Evolutionary conservation across 1,140 invertebrate species (phyloP).

Genomic region (Camponotus pennsylvanicus): DNA sequence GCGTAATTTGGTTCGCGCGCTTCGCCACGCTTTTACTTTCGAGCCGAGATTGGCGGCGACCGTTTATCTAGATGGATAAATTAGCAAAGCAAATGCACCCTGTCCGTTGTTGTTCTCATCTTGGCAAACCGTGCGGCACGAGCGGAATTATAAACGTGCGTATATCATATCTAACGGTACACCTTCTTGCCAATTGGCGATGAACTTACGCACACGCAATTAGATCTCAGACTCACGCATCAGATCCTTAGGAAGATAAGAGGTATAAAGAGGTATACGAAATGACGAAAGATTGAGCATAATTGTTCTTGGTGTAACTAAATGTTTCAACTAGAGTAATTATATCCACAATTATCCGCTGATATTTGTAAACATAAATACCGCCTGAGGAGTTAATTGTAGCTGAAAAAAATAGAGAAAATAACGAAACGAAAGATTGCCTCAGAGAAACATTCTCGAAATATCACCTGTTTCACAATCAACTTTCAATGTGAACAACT

Average conservation of each 20-base stretch:
- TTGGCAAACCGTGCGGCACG: constrained; percentile 60
- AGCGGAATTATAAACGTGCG: constrained; percentile 55
- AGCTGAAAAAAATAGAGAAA: neutral
- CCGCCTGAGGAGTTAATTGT: neutral
- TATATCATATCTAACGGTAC: constrained; percentile 53
- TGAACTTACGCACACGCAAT: constrained; percentile 30
- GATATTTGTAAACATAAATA: too few species aligned
- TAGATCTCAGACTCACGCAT: constrained; percentile 14
- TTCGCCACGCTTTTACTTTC: constrained; percentile 79
- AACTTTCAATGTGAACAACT: neutral
- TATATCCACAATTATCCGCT: too few species aligned
- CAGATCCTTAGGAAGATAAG: constrained; percentile 7
- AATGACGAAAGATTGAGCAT: neutral
- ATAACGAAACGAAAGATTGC: constrained; percentile 16
- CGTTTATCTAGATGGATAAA: constrained; percentile 66
- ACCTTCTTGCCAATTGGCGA: constrained; percentile 41
- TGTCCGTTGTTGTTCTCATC: constrained; percentile 46
- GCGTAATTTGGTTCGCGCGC: constrained; percentile 59
- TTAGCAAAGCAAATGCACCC: constrained; percentile 77
- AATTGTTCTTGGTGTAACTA: constrained; percentile 14
- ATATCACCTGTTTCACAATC: constrained; percentile 11
- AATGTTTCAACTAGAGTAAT: neutral
- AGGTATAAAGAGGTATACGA: neutral
- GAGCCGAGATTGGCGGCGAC: constrained; percentile 48
- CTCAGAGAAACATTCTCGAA: neutral